A percentile compares a stretch with the other conserved stretches of the same genome.
These are phyloP conservation scores for Scaptomyza tumidula DNA, from an alignment of 2,888 invertebrate genomes.

Conservation along the genomic window DNA sequence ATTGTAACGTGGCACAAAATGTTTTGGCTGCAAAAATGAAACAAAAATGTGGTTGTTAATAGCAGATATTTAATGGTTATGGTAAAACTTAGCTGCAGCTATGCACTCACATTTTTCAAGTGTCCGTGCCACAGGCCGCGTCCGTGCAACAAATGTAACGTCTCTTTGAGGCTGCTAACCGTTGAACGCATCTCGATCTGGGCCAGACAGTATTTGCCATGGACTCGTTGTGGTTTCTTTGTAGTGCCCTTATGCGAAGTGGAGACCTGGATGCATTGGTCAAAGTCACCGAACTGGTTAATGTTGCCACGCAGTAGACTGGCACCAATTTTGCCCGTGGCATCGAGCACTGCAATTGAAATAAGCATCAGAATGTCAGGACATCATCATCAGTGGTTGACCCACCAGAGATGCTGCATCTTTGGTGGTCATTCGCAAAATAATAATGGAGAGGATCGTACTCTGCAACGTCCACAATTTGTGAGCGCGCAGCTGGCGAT, in stretches of 20 bases:
- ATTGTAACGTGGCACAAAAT: constrained; percentile 90
- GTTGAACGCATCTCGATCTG: constrained; percentile 87
- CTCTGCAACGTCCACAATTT: constrained; percentile 90
- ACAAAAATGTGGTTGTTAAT: neutral
- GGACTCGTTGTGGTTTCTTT: constrained; percentile 87
- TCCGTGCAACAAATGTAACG: constrained; percentile 88
- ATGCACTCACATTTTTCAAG: constrained; percentile 87
- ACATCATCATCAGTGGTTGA: constrained; percentile 3
- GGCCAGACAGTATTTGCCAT: constrained; percentile 89
- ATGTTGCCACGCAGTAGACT: constrained; percentile 89
- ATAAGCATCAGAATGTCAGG: constrained; percentile 15
- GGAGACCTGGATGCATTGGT: constrained; percentile 86
- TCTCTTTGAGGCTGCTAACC: constrained; percentile 86
- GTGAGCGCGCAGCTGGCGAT: constrained; percentile 88
- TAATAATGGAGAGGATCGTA: constrained; percentile 85
- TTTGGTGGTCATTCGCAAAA: constrained; percentile 7
- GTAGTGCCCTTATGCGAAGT: constrained; percentile 87
- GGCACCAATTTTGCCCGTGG: constrained; percentile 89
- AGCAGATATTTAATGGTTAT: neutral
- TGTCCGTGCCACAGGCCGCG: constrained; percentile 88
- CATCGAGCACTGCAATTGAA: constrained; percentile 87
- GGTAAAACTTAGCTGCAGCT: neutral
- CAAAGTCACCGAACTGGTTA: constrained; percentile 90
- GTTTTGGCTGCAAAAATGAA: constrained; percentile 86
- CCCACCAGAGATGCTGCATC: constrained; percentile 10